Evolutionary conservation across 53 echinoderm and acorn worm genomes (phyloP).

Genomic region (Zoroaster sp.): DNA sequence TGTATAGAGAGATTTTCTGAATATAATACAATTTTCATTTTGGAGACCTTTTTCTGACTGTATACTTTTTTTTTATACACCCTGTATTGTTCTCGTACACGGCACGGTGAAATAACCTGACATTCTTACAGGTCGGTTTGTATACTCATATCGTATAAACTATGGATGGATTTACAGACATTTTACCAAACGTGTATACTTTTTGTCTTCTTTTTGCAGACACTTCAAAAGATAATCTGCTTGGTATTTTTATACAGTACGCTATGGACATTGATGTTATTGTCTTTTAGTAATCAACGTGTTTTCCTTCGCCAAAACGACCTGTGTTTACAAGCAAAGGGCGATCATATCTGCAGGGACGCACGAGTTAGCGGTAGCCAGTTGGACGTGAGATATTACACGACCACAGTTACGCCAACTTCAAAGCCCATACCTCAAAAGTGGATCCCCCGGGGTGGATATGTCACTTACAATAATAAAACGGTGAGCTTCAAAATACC

Average conservation of each 20-base stretch:
- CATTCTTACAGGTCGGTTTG: too few species aligned
- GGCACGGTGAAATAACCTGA: too few species aligned
- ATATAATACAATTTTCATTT: too few species aligned
- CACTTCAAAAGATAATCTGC: neutral
- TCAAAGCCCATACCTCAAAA: neutral
- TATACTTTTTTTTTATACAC: too few species aligned
- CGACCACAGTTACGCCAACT: neutral
- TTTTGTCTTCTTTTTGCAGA: neutral
- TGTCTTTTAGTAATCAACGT: neutral
- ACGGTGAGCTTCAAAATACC: neutral
- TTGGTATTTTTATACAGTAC: neutral
- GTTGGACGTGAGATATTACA: neutral
- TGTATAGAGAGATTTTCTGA: too few species aligned
- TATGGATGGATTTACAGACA: neutral
- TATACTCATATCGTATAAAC: too few species aligned
- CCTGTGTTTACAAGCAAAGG: neutral
- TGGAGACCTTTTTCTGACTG: too few species aligned
- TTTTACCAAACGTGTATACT: too few species aligned
- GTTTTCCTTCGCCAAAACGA: neutral
- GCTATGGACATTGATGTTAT: neutral
- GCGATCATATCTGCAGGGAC: neutral
- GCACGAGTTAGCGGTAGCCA: neutral
- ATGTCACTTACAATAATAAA: neutral
- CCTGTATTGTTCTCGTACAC: too few species aligned
- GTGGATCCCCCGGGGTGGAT: neutral